A percentile compares a stretch with the other conserved stretches of the same genome.
phyloP scores from a whole-genome alignment of 2,888 invertebrate species.

The Autographa gamma region DNA sequence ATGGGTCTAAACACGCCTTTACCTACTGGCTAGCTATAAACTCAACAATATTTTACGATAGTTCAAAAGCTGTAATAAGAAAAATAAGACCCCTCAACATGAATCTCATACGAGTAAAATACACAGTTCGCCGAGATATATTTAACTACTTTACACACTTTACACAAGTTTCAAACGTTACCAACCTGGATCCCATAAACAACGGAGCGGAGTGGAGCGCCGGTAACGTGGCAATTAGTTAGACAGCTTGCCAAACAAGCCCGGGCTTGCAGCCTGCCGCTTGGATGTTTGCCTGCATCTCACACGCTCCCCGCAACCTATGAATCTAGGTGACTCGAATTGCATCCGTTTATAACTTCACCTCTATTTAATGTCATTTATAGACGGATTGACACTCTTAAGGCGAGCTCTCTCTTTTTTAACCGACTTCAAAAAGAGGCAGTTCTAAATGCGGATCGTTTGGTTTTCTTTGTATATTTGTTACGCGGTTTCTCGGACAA shows the following conservation, averaged over 20 bases:
- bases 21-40: not conserved
- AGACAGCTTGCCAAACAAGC: conserved; percentile 81
- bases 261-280: conserved; percentile 62
- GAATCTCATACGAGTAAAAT: conserved; percentile 19
- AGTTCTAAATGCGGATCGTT: no score
- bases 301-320: conserved; percentile 64
- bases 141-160: conserved; percentile 52
- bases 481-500: no score
- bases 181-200: conserved; percentile 67
- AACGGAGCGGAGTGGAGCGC: conserved; percentile 61
- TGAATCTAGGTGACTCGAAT: conserved; percentile 65
- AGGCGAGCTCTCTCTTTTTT: conserved; percentile 12
- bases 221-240: conserved; percentile 78
- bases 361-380: conserved; percentile 62
- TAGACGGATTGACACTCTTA: conserved; percentile 31
- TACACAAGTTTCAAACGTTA: conserved; percentile 66
- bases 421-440: not conserved
- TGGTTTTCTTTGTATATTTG: no score
- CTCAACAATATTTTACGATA: not conserved
- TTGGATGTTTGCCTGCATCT: conserved; percentile 70
- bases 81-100: conserved; percentile 13
- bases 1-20: conserved; percentile 5
- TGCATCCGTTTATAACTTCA: conserved; percentile 66
- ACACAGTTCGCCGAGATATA: conserved; percentile 41
- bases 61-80: not conserved